These are phyloP conservation scores for Sweltsa coloradensis DNA, from an alignment of 1,140 invertebrate genomes.

Conservation along the genomic window DNA sequence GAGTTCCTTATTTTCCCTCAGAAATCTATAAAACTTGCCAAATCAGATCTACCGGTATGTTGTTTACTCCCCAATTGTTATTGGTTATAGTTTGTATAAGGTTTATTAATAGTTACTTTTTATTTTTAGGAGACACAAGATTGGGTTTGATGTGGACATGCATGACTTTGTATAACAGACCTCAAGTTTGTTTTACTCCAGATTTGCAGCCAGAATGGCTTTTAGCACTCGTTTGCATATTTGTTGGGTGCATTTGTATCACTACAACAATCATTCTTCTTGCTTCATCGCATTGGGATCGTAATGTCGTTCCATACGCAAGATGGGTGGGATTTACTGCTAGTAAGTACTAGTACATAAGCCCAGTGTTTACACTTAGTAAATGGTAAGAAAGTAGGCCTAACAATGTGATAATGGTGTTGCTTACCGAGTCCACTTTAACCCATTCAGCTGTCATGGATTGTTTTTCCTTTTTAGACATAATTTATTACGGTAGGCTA, in stretches of 20 bases:
- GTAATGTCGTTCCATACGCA: constrained; percentile 81
- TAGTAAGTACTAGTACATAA: constrained; percentile 61
- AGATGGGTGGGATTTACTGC: constrained; percentile 92
- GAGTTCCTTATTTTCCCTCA: too few species aligned
- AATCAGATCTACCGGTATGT: too few species aligned
- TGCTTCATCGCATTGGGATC: constrained; percentile 79
- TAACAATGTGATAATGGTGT: too few species aligned
- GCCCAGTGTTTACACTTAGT: too few species aligned
- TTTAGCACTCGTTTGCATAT: constrained; percentile 78
- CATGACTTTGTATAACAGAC: constrained; percentile 79
- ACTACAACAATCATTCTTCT: constrained; percentile 82
- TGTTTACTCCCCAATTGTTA: too few species aligned
- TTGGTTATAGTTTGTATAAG: too few species aligned
- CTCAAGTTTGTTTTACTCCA: constrained; percentile 77
- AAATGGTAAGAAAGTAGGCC: too few species aligned
- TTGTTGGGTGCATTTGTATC: constrained; percentile 84
- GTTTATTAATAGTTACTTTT: constrained; percentile 11
- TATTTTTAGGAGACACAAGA: constrained; percentile 61
- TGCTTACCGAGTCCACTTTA: too few species aligned
- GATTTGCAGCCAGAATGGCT: constrained; percentile 83
- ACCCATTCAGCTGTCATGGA: too few species aligned
- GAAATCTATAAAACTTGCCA: too few species aligned
- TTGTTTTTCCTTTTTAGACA: too few species aligned
- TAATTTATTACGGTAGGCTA: neutral
- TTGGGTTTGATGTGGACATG: constrained; percentile 90